Percentiles rank a stretch among this genome's conserved stretches.
Conservation (phyloP, 2,797 vertebrate genomes). For the Malurus leucopterus region DNA sequence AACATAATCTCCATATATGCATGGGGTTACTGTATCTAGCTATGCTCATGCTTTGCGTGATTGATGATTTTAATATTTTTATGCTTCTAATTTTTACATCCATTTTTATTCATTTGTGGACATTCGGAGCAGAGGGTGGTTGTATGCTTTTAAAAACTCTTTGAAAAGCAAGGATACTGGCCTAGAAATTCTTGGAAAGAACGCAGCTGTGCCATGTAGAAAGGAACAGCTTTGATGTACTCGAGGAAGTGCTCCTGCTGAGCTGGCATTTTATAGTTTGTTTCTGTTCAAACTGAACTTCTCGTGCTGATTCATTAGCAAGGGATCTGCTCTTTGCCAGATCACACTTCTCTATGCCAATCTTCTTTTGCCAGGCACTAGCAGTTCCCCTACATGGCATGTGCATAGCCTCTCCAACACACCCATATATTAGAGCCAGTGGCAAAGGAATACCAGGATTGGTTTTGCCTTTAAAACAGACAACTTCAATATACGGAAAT, state of each 20-base stretch:
- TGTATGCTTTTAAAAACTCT: neutral
- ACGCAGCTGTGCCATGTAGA: neutral
- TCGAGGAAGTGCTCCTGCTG: conserved; percentile 42
- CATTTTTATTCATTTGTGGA: neutral
- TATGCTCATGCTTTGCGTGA: neutral
- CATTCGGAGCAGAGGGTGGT: rapidly evolving
- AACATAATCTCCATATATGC: neutral
- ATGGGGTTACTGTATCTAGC: neutral
- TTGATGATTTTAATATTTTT: neutral
- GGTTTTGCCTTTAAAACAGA: neutral
- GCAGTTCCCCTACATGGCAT: neutral
- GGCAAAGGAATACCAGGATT: neutral
- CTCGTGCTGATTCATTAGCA: neutral
- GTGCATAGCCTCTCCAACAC: neutral
- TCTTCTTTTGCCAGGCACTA: neutral
- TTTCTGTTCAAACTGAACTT: neutral
- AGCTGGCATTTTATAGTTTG: conserved; percentile 29
- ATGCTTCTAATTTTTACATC: neutral
- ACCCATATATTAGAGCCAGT: neutral
- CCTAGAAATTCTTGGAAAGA: conserved; percentile 46
- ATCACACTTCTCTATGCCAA: neutral
- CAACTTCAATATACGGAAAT: neutral
- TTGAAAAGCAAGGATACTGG: neutral
- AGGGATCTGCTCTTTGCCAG: neutral
- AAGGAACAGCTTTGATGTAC: conserved; percentile 39